These are phyloP conservation scores for Tyto alba DNA, from an alignment of 2,113 vertebrate genomes.

Conservation along the genomic window DNA sequence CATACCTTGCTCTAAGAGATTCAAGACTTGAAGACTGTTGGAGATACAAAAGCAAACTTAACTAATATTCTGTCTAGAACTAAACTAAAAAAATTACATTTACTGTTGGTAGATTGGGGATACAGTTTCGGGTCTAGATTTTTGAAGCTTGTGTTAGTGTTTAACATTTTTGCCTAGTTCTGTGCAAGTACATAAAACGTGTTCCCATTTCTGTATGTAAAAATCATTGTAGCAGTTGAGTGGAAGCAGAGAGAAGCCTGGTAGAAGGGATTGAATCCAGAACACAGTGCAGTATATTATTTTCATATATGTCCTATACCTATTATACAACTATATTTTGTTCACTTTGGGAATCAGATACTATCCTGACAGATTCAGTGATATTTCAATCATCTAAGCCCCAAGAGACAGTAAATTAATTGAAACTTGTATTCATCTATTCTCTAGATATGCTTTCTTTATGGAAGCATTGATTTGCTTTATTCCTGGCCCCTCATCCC, in stretches of 20 bases:
- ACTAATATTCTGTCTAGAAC: neutral
- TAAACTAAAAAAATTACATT: neutral
- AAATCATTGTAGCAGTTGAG: neutral
- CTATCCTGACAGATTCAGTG: neutral
- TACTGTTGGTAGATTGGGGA: neutral
- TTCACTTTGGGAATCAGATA: neutral
- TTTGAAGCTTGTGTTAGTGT: neutral
- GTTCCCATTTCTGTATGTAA: neutral
- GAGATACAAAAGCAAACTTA: neutral
- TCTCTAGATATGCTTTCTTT: neutral
- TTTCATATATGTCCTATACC: neutral
- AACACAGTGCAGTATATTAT: neutral
- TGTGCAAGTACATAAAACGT: neutral
- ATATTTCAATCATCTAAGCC: neutral
- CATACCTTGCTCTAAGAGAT: neutral
- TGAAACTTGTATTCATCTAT: neutral
- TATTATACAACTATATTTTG: neutral
- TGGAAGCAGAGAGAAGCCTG: neutral
- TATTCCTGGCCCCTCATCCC: neutral
- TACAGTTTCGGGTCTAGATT: neutral
- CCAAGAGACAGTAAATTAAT: neutral
- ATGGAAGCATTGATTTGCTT: neutral
- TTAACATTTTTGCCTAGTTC: neutral
- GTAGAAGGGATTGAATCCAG: neutral
- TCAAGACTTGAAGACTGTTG: neutral